These are phyloP conservation scores for Dastarcus helophoroides DNA, from an alignment of 2,888 invertebrate species.

Conservation along the genomic window DNA sequence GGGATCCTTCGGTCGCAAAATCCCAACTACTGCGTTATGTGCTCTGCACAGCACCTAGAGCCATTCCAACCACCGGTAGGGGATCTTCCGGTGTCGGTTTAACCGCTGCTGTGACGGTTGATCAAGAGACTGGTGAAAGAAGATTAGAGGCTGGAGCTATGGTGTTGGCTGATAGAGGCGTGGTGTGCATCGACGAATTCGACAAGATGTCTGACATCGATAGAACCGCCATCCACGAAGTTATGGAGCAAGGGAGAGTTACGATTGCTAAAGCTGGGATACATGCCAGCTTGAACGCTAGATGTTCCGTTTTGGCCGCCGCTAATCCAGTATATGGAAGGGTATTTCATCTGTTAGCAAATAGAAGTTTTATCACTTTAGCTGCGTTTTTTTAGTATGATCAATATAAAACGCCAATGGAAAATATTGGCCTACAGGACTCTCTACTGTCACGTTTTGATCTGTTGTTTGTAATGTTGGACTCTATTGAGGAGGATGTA, in stretches of 20 bases:
- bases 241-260: constrained; percentile 97
- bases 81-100: constrained; percentile 98
- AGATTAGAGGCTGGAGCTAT: constrained; percentile 95
- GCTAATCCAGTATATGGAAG: constrained; percentile 98
- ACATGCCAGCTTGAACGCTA: constrained; percentile 92
- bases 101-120: constrained; percentile 95
- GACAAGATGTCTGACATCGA: constrained; percentile 99
- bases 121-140: constrained; percentile 70
- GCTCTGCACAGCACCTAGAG: constrained; percentile 85
- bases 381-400: constrained; percentile 72
- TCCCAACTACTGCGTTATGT: constrained; percentile 93
- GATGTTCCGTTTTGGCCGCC: constrained; percentile 97
- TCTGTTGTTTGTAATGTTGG: constrained; percentile 93
- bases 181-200: constrained; percentile 96
- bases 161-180: constrained; percentile 97
- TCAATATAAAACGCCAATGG: constrained; percentile 99
- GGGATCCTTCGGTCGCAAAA: constrained; percentile 98
- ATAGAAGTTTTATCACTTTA: no score
- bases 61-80: constrained; percentile 93
- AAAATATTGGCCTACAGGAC: constrained; percentile 97
- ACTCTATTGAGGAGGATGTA: constrained; percentile 79
- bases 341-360: no score
- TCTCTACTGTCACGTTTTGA: constrained; percentile 96
- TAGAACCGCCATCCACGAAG: constrained; percentile 98
- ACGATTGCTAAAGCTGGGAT: constrained; percentile 99